Conservation (phyloP, 2,888 invertebrate genomes). For the Empis stercorea region DNA sequence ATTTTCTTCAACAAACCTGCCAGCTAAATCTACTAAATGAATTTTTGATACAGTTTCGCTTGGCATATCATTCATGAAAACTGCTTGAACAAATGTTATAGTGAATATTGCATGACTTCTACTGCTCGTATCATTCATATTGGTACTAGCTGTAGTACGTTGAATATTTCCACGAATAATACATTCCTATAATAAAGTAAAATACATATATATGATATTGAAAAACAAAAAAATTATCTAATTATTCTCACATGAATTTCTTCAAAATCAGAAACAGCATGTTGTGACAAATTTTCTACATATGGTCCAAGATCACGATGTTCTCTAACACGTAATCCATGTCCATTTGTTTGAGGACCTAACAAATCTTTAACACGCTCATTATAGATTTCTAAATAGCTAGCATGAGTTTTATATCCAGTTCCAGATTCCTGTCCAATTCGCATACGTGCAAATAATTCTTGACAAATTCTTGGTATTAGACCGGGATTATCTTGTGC, state of each 20-base stretch:
- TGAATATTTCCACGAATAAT: slow-evolving; percentile 69
- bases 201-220: background rate
- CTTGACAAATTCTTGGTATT: slow-evolving; percentile 75
- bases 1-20: slow-evolving; percentile 50
- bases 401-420: slow-evolving; percentile 75
- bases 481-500: slow-evolving; percentile 63
- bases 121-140: slow-evolving; percentile 87
- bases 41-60: slow-evolving; percentile 84
- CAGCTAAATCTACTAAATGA: slow-evolving; percentile 78
- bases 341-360: slow-evolving; percentile 44
- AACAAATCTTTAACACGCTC: slow-evolving; percentile 65
- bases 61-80: slow-evolving; percentile 74
- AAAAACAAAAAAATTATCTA: background rate
- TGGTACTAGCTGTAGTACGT: slow-evolving; percentile 76
- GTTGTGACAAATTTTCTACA: slow-evolving; percentile 75
- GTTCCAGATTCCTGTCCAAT: slow-evolving; percentile 69
- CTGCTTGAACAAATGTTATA: slow-evolving; percentile 78
- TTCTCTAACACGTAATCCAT: slow-evolving; percentile 63
- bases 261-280: slow-evolving; percentile 72
- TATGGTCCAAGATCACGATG: slow-evolving; percentile 71
- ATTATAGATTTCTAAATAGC: slow-evolving; percentile 77
- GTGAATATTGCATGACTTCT: slow-evolving; percentile 87
- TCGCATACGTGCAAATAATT: slow-evolving; percentile 68
- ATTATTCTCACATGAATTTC: slow-evolving; percentile 64
- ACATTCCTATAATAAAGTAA: slow-evolving; percentile 44